phyloP scores from a whole-genome alignment of 2,888 invertebrate species.

The Seira musarum region DNA sequence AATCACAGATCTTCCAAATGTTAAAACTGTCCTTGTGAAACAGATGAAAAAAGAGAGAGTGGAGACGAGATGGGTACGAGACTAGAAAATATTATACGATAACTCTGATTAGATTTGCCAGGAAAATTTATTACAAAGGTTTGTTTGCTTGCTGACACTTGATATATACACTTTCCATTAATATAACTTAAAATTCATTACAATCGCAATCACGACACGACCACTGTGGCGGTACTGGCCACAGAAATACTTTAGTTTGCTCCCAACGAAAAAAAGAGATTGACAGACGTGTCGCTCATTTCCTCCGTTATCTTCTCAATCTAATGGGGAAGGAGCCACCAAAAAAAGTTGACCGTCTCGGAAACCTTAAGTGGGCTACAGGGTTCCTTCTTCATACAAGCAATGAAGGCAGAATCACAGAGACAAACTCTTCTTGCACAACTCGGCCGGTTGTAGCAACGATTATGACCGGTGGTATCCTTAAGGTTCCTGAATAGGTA shows the following conservation, averaged over 20 bases:
- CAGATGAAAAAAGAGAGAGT: background rate
- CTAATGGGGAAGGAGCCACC: constrained; percentile 39
- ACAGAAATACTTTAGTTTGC: too few relatives aligned
- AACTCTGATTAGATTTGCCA: constrained; percentile 25
- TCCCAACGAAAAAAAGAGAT: too few relatives aligned
- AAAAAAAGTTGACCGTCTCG: constrained; percentile 39
- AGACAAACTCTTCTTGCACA: constrained; percentile 24
- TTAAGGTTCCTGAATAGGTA: constrained; percentile 27
- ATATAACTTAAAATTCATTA: constrained; percentile 15
- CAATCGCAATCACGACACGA: background rate
- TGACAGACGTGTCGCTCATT: too few relatives aligned
- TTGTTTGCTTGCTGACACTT: background rate
- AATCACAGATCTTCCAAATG: background rate
- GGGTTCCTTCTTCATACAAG: constrained; percentile 51
- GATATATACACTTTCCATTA: constrained; percentile 10
- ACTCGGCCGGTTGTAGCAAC: constrained; percentile 5
- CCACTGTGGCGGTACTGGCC: too few relatives aligned
- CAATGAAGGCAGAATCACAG: constrained; percentile 51
- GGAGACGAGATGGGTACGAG: background rate
- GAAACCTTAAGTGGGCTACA: constrained; percentile 49
- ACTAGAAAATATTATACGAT: constrained; percentile 6
- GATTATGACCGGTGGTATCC: background rate
- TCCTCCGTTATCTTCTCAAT: too few relatives aligned
- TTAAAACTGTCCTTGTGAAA: background rate
- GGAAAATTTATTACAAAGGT: background rate